Evolutionary conservation across 1,140 invertebrate genomes (phyloP).

Genomic region (Zaprionus tsacasi): DNA sequence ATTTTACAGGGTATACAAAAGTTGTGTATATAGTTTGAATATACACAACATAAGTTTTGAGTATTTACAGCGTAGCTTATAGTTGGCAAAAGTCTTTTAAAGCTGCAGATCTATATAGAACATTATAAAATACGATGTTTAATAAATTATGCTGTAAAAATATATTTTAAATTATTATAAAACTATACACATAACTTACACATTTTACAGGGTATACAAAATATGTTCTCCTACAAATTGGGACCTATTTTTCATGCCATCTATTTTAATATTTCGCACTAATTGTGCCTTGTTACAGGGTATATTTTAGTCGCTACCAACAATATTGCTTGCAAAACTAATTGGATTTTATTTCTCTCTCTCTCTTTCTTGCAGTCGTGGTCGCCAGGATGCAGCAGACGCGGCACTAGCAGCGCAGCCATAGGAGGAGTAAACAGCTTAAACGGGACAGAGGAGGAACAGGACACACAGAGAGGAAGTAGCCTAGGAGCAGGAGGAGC

Average conservation of each 20-base stretch:
- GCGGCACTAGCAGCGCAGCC: conserved; percentile 42
- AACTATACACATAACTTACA: too few relatives aligned
- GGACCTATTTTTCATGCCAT: too few relatives aligned
- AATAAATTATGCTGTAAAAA: too few relatives aligned
- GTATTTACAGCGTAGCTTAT: neutral
- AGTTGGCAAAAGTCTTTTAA: neutral
- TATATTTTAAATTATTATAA: too few relatives aligned
- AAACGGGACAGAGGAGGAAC: conserved; percentile 16
- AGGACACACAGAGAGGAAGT: neutral
- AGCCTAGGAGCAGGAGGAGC: neutral
- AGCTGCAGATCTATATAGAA: too few relatives aligned
- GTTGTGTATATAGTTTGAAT: too few relatives aligned
- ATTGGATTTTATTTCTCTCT: conserved; percentile 57
- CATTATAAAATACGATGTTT: too few relatives aligned
- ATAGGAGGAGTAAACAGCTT: conserved; percentile 19
- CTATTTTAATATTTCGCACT: too few relatives aligned
- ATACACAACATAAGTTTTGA: neutral
- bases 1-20: too few relatives aligned
- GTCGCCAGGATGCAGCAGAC: conserved; percentile 63
- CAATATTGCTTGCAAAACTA: conserved; percentile 66
- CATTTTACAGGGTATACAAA: too few relatives aligned
- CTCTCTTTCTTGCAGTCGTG: conserved; percentile 39
- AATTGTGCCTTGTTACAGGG: conserved; percentile 9
- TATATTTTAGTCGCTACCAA: conserved; percentile 9
- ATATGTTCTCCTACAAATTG: too few relatives aligned